Evolutionary conservation across 2,888 invertebrate species (phyloP).

Genomic region (Lathronympha strigana): DNA sequence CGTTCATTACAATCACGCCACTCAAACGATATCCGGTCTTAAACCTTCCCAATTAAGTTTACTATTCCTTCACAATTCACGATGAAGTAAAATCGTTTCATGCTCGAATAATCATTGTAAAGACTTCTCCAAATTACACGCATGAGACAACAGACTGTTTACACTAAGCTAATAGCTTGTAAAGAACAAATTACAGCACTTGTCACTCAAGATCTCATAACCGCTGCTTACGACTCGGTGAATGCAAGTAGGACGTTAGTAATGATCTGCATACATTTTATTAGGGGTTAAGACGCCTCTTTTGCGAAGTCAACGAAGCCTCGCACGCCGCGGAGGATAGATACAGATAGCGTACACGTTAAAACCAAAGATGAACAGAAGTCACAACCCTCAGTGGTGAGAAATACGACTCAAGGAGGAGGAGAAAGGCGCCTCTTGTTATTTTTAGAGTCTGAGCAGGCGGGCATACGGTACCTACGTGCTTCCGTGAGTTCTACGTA

Average conservation of each 20-base stretch:
- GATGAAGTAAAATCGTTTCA: conserved; percentile 34
- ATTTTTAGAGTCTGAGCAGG: no score
- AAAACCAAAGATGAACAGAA: no score
- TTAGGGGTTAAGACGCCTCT: not conserved
- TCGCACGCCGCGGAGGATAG: no score
- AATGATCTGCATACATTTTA: conserved; percentile 4
- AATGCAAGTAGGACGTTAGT: not conserved
- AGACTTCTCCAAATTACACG: conserved; percentile 39
- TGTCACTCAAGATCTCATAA: conserved; percentile 36
- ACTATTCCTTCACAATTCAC: conserved; percentile 2
- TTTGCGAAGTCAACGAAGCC: no score
- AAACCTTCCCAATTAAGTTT: not conserved
- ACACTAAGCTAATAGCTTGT: conserved; percentile 34
- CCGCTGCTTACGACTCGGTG: conserved; percentile 18
- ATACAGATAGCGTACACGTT: no score
- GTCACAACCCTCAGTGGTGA: no score
- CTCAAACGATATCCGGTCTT: not conserved
- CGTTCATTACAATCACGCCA: conserved; percentile 8
- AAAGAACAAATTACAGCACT: conserved; percentile 36
- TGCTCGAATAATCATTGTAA: conserved; percentile 40
- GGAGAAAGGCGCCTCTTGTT: no score
- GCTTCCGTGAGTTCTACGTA: no score
- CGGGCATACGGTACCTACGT: no score
- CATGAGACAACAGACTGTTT: conserved; percentile 32
- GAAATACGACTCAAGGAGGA: no score